Conservation (phyloP, 2,797 vertebrate species). For the Botia almorhae region DNA sequence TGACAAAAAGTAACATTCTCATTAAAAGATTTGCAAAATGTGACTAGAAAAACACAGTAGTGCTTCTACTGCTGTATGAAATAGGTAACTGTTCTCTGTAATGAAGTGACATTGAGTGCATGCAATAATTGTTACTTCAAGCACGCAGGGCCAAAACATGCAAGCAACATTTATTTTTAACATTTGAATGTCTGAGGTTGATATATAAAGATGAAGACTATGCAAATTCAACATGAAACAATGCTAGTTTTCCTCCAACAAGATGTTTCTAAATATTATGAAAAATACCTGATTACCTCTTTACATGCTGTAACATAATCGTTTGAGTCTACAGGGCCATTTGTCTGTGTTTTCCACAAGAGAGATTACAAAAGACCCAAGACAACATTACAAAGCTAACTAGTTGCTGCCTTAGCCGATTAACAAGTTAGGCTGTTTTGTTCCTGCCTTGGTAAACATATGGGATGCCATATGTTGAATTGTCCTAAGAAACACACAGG, state of each 20-base stretch:
- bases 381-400: slow-evolving; percentile 25
- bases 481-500: background rate
- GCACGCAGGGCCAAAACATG: too few species aligned
- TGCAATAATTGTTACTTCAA: too few species aligned
- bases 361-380: slow-evolving; percentile 46
- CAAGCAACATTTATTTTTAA: too few species aligned
- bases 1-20: too few species aligned
- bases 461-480: slow-evolving; percentile 51
- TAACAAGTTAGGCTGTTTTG: slow-evolving; percentile 54
- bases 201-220: too few species aligned
- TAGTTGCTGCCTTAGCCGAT: slow-evolving; percentile 49
- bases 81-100: too few species aligned
- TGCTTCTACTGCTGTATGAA: too few species aligned
- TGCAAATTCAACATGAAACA: too few species aligned
- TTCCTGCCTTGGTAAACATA: slow-evolving; percentile 51
- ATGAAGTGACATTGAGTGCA: too few species aligned
- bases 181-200: too few species aligned
- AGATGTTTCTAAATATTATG: background rate
- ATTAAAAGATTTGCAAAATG: too few species aligned
- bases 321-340: background rate
- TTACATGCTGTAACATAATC: background rate
- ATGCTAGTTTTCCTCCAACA: background rate
- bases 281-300: background rate
- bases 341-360: background rate
- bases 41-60: too few species aligned